phyloP scores from a whole-genome alignment of 2,113 vertebrate genomes.

The Rhabdornis inornatus region DNA sequence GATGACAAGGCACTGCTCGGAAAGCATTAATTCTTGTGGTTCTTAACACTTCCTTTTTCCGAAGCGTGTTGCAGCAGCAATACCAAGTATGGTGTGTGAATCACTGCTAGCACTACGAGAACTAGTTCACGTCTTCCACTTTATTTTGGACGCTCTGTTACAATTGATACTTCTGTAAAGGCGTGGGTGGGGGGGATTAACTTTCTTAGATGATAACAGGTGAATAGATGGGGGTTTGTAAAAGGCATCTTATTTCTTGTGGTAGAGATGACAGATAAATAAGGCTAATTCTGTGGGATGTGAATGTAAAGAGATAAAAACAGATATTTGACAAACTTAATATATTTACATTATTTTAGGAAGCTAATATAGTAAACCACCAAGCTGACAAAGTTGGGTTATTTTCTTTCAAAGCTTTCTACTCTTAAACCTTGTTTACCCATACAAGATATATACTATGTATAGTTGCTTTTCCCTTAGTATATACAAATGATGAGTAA shows the following conservation, averaged over 20 bases:
- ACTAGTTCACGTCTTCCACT: neutral
- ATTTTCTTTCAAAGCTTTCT: neutral
- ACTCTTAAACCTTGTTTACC: neutral
- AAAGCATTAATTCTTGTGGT: neutral
- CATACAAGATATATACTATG: accelerated
- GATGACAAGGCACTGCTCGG: neutral
- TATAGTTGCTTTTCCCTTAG: neutral
- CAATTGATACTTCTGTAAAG: neutral
- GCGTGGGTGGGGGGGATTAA: neutral
- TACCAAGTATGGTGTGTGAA: neutral
- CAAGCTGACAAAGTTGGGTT: neutral
- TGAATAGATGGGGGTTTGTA: neutral
- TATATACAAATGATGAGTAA: neutral
- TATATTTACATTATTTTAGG: neutral
- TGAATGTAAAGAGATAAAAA: neutral
- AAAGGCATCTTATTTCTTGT: neutral
- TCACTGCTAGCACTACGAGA: neutral
- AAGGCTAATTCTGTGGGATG: neutral
- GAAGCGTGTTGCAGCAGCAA: neutral
- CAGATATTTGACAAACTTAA: neutral
- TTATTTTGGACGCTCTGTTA: neutral
- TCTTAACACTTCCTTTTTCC: neutral
- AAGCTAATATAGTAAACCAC: neutral
- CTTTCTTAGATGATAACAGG: neutral
- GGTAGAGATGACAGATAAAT: neutral